Evolutionary conservation across 2,888 invertebrate genomes (phyloP), one percentile per base, ranked within the genome.

Genomic region (Dusona sp.): DNA sequence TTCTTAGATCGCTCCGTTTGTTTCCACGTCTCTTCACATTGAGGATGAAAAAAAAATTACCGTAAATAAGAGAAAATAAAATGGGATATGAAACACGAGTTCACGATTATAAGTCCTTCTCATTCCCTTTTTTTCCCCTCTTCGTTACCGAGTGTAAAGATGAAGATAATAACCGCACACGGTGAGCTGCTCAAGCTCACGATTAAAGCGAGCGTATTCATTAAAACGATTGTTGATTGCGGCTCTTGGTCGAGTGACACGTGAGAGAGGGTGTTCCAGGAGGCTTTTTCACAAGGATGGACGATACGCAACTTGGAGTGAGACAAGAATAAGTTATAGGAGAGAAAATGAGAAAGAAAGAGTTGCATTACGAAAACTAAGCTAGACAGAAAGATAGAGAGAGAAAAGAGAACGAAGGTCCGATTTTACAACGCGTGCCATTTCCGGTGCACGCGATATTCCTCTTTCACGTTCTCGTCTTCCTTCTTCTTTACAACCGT

Each of bases 391-490:
- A 38, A 42, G 54, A 54, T 70, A 48, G 48, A 67, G 48, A 64
- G 19, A 54, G 57, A 70, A 42, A 68, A 19, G 54, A 79, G 67
- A 72, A 79, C 29, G 73, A 81, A 72, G 65, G 64, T 51, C 77
- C 89, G 90, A 91, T 90, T 91, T 92, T 90, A 90, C 91, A 90
- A 88, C 89, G 90, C 89, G 89, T 88, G 86, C 83, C 88, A 89
- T 97, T 92, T 92, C 90, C 92, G 90, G 91, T 87, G 90, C 92
- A 92, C 92, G 92, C 92, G 90, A 91, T 89, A 87, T 82, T 68
- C 57, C 86, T 73, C 85, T 87, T 88, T 83, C 86, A 67, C 81
- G 73, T 81, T 84, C 83, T 65, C 67, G 81, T 68, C 75, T 84
- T 87, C 84, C 78, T 79, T 78, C 79, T 74, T 82, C 74, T 73